Conservation (phyloP, 2,797 vertebrate species). For the Argyrosomus regius region DNA sequence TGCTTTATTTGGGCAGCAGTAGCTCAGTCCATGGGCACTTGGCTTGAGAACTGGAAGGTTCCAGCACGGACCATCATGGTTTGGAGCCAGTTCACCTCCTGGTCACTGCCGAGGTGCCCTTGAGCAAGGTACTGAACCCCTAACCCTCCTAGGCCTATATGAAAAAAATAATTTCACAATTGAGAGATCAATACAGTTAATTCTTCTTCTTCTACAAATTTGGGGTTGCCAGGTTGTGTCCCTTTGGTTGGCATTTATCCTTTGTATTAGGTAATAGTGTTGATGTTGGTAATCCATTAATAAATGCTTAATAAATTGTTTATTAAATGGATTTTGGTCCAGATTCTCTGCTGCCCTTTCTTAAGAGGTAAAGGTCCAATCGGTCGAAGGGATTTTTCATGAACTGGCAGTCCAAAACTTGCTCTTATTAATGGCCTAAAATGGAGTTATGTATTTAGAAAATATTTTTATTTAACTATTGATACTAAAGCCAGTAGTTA, state of each 20-base stretch:
- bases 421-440: not conserved
- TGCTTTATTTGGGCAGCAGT: not conserved
- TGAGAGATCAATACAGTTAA: no score
- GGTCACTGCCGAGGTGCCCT: no score
- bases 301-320: not conserved
- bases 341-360: not conserved
- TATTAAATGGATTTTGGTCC: not conserved
- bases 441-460: not conserved
- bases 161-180: no score
- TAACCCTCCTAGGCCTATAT: no score
- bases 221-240: not conserved
- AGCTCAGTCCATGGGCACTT: no score
- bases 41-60: no score
- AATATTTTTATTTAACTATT: not conserved
- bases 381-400: not conserved
- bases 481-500: constrained; percentile 1
- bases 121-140: no score
- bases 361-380: no score
- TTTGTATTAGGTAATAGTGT: not conserved
- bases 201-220: no score
- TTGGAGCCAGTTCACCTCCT: no score
- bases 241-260: not conserved
- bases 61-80: no score
- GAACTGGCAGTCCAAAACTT: not conserved
- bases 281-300: not conserved